Conservation (phyloP, 2,797 vertebrate species). For the Helarctos malayanus region DNA sequence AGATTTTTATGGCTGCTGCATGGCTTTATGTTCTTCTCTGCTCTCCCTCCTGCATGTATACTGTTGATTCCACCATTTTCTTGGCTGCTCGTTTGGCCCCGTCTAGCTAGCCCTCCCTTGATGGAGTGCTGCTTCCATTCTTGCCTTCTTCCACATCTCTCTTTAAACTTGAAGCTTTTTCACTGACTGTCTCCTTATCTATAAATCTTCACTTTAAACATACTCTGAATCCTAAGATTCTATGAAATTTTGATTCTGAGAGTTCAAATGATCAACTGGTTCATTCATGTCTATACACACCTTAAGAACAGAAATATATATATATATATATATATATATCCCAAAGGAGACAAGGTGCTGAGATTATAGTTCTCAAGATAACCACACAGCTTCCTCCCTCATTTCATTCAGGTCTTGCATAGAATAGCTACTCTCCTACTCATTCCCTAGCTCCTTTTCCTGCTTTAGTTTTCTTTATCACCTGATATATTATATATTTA, state of each 20-base stretch:
- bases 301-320: not conserved
- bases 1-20: not conserved
- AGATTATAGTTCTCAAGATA: not conserved
- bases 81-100: not conserved
- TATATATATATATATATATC: not conserved
- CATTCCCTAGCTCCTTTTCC: not conserved
- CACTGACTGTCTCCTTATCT: not conserved
- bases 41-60: no score
- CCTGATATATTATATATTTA: not conserved
- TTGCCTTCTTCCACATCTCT: not conserved
- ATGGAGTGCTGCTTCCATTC: not conserved
- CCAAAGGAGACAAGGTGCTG: not conserved
- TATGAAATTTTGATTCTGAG: conserved; percentile 20
- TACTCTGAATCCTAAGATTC: not conserved
- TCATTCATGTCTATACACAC: not conserved
- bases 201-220: not conserved
- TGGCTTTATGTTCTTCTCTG: not conserved
- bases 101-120: not conserved
- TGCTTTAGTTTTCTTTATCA: not conserved
- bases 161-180: not conserved
- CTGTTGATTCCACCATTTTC: not conserved
- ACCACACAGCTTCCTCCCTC: not conserved
- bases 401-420: not conserved
- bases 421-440: not conserved
- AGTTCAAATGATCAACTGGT: not conserved